phyloP scores from a whole-genome alignment of 2,888 invertebrate genomes.

The Noctua janthina region DNA sequence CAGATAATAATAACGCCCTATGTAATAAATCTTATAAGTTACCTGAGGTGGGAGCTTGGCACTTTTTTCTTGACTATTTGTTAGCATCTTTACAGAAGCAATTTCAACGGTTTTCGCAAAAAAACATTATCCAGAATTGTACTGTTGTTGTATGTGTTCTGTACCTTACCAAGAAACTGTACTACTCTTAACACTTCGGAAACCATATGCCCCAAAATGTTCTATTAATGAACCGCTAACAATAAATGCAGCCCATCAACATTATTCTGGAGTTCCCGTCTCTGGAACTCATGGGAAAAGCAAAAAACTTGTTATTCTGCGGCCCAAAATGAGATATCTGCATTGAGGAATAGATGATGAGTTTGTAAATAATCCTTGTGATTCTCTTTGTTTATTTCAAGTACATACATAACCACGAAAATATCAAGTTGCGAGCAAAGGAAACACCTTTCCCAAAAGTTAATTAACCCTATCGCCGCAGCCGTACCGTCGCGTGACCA shows the following conservation, averaged over 20 bases:
- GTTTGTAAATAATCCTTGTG: background rate
- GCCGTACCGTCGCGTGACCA: constrained; percentile 35
- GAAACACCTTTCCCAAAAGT: constrained; percentile 3
- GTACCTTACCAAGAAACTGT: background rate
- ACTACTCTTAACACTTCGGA: background rate
- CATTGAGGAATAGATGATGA: background rate
- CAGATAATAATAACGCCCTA: constrained; percentile 38
- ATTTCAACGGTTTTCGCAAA: background rate
- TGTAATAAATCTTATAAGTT: constrained; percentile 18
- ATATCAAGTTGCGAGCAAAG: background rate
- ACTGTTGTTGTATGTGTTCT: background rate
- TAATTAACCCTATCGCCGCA: constrained; percentile 32
- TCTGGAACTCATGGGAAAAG: background rate
- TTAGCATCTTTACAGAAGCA: background rate
- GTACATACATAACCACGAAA: background rate
- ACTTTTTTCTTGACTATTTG: background rate
- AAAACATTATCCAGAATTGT: background rate
- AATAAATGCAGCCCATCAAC: background rate
- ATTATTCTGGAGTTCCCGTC: background rate
- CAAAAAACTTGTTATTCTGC: background rate
- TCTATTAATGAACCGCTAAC: background rate
- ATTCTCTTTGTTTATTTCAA: background rate
- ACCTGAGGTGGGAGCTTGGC: background rate
- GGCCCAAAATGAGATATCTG: background rate
- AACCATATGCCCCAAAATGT: background rate